A percentile compares a stretch with the other conserved stretches of the same genome.
Evolutionary conservation across 2,113 vertebrate genomes (phyloP).

Genomic region (Sceloporus undulatus): DNA sequence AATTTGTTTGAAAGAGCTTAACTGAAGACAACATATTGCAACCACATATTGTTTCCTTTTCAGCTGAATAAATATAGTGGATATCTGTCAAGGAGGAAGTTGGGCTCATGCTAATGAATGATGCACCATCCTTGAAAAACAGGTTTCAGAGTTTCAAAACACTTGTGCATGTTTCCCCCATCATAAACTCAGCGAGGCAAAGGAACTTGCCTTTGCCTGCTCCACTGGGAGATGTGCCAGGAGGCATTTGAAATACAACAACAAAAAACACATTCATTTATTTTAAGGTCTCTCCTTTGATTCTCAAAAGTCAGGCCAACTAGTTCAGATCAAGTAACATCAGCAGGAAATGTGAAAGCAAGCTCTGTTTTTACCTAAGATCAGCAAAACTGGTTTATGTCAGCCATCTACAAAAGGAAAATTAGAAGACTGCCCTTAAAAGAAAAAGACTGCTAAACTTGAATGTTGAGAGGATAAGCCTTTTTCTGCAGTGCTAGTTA

Average conservation of each 20-base stretch:
- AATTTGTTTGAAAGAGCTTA: not conserved
- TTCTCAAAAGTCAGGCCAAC: not conserved
- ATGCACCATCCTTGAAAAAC: constrained; percentile 2
- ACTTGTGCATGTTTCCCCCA: not conserved
- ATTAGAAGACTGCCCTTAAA: not conserved
- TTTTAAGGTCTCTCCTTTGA: not conserved
- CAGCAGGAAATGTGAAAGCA: not conserved
- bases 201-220: constrained; percentile 11
- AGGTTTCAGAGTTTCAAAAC: constrained; percentile 1
- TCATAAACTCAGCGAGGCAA: not conserved
- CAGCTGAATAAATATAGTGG: not conserved
- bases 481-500: not conserved
- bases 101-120: not conserved
- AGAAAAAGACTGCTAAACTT: no score
- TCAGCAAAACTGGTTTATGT: constrained; percentile 3
- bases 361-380: not conserved
- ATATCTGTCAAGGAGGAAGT: not conserved
- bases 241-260: not conserved
- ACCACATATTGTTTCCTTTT: not conserved
- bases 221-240: not conserved
- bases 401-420: not conserved
- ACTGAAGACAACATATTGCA: not conserved
- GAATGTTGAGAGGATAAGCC: not conserved
- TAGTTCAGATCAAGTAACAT: not conserved
- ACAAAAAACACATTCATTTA: not conserved